These are phyloP conservation scores for Polypedilum vanderplanki DNA, from an alignment of 1,140 invertebrate species.

Conservation along the genomic window DNA sequence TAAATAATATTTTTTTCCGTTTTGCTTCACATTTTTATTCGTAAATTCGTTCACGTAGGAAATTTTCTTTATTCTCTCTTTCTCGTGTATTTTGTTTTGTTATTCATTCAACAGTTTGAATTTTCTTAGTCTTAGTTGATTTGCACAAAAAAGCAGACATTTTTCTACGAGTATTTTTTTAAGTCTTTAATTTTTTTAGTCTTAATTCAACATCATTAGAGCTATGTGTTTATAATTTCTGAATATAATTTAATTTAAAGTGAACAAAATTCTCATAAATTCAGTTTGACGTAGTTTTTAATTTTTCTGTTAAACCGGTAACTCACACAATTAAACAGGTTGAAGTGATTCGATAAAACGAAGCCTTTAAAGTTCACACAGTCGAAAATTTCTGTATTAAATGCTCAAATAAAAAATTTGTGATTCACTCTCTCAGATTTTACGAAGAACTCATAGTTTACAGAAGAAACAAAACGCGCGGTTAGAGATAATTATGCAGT, in stretches of 20 bases:
- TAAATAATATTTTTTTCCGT: slow-evolving; percentile 16
- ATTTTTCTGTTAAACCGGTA: background rate
- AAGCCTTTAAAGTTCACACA: background rate
- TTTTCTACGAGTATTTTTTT: slow-evolving; percentile 9
- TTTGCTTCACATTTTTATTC: slow-evolving; percentile 18
- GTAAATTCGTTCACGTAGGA: slow-evolving; percentile 24
- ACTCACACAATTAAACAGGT: slow-evolving; percentile 17
- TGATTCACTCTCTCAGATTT: too few species aligned
- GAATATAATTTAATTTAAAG: too few species aligned
- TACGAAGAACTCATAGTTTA: too few species aligned
- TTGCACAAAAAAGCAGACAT: slow-evolving; percentile 20
- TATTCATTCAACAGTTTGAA: slow-evolving; percentile 24
- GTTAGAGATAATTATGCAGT: too few species aligned
- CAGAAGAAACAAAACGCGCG: too few species aligned
- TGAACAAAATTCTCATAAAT: too few species aligned
- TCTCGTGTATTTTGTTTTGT: background rate
- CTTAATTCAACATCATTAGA: too few species aligned
- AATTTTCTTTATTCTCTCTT: background rate
- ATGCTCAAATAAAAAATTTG: too few species aligned
- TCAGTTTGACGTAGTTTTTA: too few species aligned
- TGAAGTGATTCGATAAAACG: background rate
- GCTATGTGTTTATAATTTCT: too few species aligned
- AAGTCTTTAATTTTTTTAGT: background rate
- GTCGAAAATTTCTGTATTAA: too few species aligned
- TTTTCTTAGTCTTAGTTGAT: slow-evolving; percentile 5